phyloP scores from a whole-genome alignment of 2,113 vertebrate species.

The Amazona vittata region DNA sequence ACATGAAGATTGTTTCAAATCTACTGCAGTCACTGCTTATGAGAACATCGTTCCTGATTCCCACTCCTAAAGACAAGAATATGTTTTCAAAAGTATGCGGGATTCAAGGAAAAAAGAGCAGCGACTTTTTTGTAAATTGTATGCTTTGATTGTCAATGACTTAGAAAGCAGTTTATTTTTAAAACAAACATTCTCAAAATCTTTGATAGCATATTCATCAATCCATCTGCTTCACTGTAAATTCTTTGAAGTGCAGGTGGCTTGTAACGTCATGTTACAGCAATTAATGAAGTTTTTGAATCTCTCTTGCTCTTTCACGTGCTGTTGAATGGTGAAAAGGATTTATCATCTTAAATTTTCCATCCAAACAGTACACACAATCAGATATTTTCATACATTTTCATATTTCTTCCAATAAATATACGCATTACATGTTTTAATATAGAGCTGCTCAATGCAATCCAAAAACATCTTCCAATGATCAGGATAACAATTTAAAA shows the following conservation, averaged over 20 bases:
- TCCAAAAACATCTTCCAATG: not conserved
- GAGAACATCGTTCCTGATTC: not conserved
- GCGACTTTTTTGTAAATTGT: slow-evolving; percentile 5
- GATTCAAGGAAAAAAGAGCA: slow-evolving; percentile 11
- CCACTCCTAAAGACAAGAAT: not conserved
- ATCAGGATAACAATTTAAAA: not conserved
- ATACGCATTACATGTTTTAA: slow-evolving; percentile 7
- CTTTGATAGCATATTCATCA: slow-evolving; percentile 68
- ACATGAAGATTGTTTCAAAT: not conserved
- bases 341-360: slow-evolving; percentile 69
- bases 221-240: slow-evolving; percentile 73
- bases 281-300: slow-evolving; percentile 74
- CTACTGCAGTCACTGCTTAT: not conserved
- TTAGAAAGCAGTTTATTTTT: slow-evolving; percentile 69
- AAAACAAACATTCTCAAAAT: slow-evolving; percentile 73
- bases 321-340: slow-evolving; percentile 57
- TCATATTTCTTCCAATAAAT: slow-evolving; percentile 37
- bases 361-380: slow-evolving; percentile 43
- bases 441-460: slow-evolving; percentile 4
- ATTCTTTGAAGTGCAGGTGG: slow-evolving; percentile 75
- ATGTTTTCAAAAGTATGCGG: not conserved
- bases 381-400: slow-evolving; percentile 57
- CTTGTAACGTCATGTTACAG: slow-evolving; percentile 42
- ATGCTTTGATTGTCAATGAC: slow-evolving; percentile 3
- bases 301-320: slow-evolving; percentile 63